Evolutionary conservation across 2,888 invertebrate species (phyloP).

Genomic region (Apodemia hepburni): DNA sequence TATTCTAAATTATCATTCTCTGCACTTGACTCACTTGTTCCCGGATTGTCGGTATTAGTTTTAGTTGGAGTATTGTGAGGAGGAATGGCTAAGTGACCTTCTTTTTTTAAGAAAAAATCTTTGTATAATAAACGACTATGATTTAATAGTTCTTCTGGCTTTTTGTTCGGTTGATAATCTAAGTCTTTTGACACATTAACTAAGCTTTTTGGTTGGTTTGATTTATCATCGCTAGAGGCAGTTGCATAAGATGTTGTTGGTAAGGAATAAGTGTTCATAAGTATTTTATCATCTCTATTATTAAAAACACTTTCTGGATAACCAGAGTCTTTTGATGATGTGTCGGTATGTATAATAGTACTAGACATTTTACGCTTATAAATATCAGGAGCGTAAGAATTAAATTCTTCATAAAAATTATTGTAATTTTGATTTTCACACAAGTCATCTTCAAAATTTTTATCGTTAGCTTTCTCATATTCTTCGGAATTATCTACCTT

Average conservation of each 20-base stretch:
- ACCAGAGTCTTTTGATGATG: conserved; percentile 71
- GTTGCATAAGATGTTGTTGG: conserved; percentile 49
- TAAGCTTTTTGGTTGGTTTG: conserved; percentile 60
- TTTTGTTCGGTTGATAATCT: conserved; percentile 44
- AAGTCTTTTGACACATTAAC: conserved; percentile 51
- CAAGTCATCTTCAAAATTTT: conserved; percentile 34
- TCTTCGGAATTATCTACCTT: conserved; percentile 15
- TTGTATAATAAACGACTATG: conserved; percentile 70
- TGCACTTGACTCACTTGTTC: conserved; percentile 38
- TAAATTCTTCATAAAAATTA: conserved; percentile 64
- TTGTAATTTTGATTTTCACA: conserved; percentile 55
- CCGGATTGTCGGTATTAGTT: conserved; percentile 36
- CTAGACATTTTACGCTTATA: conserved; percentile 54
- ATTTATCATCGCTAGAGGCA: conserved; percentile 40
- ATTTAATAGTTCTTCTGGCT: conserved; percentile 60
- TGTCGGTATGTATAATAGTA: conserved; percentile 55
- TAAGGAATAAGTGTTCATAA: conserved; percentile 52
- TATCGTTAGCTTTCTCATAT: conserved; percentile 27
- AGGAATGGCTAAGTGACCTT: conserved; percentile 57
- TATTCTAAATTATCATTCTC: conserved; percentile 52
- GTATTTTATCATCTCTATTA: conserved; percentile 54
- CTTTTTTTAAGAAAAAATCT: conserved; percentile 69
- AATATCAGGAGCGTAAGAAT: conserved; percentile 40
- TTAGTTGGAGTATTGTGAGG: conserved; percentile 63
- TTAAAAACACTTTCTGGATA: conserved; percentile 55